A percentile compares a stretch with the other conserved stretches of the same genome.
phyloP scores from a whole-genome alignment of 2,888 invertebrate genomes.

The Xestia ashworthii region DNA sequence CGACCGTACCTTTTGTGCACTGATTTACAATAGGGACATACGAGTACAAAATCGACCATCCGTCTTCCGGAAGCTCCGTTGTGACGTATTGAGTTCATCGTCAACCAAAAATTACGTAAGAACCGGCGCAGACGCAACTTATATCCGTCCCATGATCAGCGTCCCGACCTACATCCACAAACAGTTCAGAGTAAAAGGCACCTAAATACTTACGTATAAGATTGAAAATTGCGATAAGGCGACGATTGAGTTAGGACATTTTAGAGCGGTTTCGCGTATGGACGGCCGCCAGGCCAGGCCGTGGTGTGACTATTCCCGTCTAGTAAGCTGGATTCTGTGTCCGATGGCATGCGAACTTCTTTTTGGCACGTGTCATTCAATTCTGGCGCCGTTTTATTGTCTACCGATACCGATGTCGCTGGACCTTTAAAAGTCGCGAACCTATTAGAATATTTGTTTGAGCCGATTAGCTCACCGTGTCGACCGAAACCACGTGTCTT shows the following conservation, averaged over 20 bases:
- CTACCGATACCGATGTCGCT: constrained; percentile 51
- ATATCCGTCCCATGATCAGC: constrained; percentile 79
- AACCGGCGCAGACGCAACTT: constrained; percentile 86
- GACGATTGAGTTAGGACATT: constrained; percentile 77
- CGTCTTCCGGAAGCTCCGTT: constrained; percentile 84
- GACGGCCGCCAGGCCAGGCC: constrained; percentile 89
- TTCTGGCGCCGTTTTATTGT: constrained; percentile 80
- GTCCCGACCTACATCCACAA: constrained; percentile 73
- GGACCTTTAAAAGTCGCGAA: constrained; percentile 49
- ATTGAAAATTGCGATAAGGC: constrained; percentile 77
- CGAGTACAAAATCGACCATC: constrained; percentile 78
- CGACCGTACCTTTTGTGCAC: constrained; percentile 74
- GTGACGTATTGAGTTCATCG: constrained; percentile 89
- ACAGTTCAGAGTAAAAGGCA: constrained; percentile 72
- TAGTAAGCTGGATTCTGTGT: constrained; percentile 83
- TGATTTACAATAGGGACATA: constrained; percentile 77
- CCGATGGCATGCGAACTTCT: constrained; percentile 81
- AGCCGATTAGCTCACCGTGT: constrained; percentile 52
- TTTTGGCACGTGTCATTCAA: constrained; percentile 83
- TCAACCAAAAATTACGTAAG: constrained; percentile 88
- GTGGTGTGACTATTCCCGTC: constrained; percentile 90
- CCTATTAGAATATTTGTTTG: constrained; percentile 43
- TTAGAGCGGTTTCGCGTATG: constrained; percentile 77
- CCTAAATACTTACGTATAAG: constrained; percentile 78
- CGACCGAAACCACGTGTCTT: constrained; percentile 64